A percentile compares a stretch with the other conserved stretches of the same genome.
phyloP scores from a whole-genome alignment of 2,888 invertebrate genomes.

The Drosophila phalerata region DNA sequence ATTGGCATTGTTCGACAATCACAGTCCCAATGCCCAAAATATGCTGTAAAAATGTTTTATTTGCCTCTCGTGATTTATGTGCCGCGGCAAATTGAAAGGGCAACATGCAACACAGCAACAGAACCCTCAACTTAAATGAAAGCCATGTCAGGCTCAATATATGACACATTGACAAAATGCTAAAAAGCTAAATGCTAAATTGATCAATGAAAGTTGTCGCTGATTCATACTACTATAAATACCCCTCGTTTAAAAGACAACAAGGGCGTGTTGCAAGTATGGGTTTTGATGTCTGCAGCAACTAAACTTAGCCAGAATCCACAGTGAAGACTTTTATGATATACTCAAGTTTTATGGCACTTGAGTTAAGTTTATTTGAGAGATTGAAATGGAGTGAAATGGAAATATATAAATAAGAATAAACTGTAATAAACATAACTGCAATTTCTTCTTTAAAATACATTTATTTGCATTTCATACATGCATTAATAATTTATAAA shows the following conservation, averaged over 20 bases:
- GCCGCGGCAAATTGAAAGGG: slow-evolving; percentile 53
- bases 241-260: slow-evolving; percentile 15
- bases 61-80: slow-evolving; percentile 67
- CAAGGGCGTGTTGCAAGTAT: neutral
- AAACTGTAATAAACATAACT: neutral
- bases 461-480: no score
- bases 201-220: slow-evolving; percentile 62
- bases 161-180: slow-evolving; percentile 70
- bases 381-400: neutral
- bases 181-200: slow-evolving; percentile 72
- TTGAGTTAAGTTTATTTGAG: neutral
- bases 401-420: neutral
- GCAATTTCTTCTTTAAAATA: no score
- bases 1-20: slow-evolving; percentile 78
- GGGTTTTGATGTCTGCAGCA: neutral
- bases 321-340: slow-evolving; percentile 5
- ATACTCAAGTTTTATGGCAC: slow-evolving; percentile 10
- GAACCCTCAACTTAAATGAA: neutral
- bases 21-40: slow-evolving; percentile 62
- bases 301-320: neutral
- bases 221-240: slow-evolving; percentile 37
- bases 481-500: no score
- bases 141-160: slow-evolving; percentile 17
- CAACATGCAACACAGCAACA: slow-evolving; percentile 23
- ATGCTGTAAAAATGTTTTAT: slow-evolving; percentile 61